Evolutionary conservation across 2,113 vertebrate genomes (phyloP).

Genomic region (Salvator merianae): DNA sequence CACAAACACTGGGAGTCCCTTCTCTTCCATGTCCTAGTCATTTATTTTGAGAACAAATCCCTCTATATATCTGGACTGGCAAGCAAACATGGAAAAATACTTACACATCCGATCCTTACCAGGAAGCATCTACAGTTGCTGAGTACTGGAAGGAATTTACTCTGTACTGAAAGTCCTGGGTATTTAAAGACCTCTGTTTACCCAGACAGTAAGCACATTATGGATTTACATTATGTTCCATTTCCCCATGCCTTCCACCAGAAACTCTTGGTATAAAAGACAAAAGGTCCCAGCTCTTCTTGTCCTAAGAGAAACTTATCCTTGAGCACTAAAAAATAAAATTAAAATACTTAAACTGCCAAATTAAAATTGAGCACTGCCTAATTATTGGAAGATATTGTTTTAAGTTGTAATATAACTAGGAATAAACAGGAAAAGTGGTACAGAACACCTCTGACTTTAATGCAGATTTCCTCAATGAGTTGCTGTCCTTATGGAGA

Average conservation of each 20-base stretch:
- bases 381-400: conserved; percentile 1
- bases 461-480: conserved; percentile 24
- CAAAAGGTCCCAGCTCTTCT: neutral
- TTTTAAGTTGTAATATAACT: conserved; percentile 1
- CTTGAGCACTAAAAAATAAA: conserved; percentile 17
- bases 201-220: rapidly evolving
- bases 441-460: conserved; percentile 24
- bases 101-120: neutral
- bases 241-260: neutral
- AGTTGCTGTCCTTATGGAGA: neutral
- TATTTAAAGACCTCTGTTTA: conserved; percentile 11
- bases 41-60: neutral
- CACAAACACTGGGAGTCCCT: neutral
- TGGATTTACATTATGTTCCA: rapidly evolving
- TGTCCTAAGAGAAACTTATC: conserved; percentile 1
- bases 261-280: neutral
- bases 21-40: neutral
- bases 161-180: neutral
- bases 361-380: conserved; percentile 24
- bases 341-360: rapidly evolving
- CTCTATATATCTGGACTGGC: neutral
- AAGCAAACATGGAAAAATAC: neutral
- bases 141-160: neutral
- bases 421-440: conserved; percentile 36
- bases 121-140: neutral